A percentile compares a stretch with the other conserved stretches of the same genome.
Evolutionary conservation across 2,888 invertebrate genomes (phyloP).

Genomic region (Sinotaia quadrata): DNA sequence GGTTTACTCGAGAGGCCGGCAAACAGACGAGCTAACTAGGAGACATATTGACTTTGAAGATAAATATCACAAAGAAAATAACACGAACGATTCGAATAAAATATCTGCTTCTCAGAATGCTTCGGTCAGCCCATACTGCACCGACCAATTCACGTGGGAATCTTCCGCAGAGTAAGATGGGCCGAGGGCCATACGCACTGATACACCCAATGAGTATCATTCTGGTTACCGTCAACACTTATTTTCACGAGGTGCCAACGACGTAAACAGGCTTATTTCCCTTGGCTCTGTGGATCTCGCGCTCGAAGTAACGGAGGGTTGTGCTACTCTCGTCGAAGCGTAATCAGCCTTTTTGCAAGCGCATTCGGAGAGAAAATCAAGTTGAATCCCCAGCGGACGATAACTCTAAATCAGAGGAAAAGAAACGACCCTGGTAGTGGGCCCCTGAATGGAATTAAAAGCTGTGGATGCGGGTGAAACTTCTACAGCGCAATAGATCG

Average conservation of each 20-base stretch:
- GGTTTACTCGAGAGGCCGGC: too few relatives aligned
- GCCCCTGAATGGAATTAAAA: conserved; percentile 9
- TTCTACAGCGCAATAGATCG: background rate
- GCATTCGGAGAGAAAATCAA: conserved; percentile 22
- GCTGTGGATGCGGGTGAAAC: background rate
- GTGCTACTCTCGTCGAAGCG: background rate
- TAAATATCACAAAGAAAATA: too few relatives aligned
- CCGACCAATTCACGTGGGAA: background rate
- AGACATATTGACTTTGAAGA: too few relatives aligned
- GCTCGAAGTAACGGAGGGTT: conserved; percentile 13
- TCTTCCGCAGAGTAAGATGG: background rate
- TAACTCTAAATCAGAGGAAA: conserved; percentile 24
- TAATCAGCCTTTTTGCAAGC: conserved; percentile 20
- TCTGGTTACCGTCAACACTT: conserved; percentile 13
- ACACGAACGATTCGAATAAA: too few relatives aligned
- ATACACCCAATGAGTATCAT: conserved; percentile 19
- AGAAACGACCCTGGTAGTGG: conserved; percentile 2
- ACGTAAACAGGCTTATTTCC: conserved; percentile 25
- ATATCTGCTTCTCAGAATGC: too few relatives aligned
- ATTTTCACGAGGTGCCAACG: conserved; percentile 23
- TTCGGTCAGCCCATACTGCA: background rate
- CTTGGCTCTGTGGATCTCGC: conserved; percentile 10
- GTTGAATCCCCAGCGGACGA: conserved; percentile 18
- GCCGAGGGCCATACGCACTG: conserved; percentile 9
- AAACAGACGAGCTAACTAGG: too few relatives aligned